Evolutionary conservation across 2,113 vertebrate genomes (phyloP).

Genomic region (Onychostruthus taczanowskii): DNA sequence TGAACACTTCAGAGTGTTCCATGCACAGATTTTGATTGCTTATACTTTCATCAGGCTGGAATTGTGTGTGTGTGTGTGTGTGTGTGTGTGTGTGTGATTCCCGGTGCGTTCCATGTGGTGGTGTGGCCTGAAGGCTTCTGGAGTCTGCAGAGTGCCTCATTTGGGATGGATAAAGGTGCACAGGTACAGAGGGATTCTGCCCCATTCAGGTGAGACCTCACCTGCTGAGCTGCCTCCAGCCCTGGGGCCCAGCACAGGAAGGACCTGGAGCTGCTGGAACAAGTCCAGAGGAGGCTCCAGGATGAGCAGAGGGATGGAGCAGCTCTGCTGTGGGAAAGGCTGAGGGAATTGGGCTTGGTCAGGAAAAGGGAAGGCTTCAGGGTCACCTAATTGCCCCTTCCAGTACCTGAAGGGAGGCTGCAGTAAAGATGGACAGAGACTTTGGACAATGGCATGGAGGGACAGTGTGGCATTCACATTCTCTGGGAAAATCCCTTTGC

Average conservation of each 20-base stretch:
- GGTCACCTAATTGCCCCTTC: neutral
- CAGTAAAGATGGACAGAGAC: neutral
- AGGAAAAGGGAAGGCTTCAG: neutral
- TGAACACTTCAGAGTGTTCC: neutral
- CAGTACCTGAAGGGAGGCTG: neutral
- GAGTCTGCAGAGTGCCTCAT: neutral
- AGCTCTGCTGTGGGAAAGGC: neutral
- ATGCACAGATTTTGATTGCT: neutral
- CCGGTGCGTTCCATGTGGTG: neutral
- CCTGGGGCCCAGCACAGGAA: neutral
- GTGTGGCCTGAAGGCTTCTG: neutral
- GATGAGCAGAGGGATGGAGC: neutral
- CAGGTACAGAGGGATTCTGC: neutral
- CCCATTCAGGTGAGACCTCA: neutral
- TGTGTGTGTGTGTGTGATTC: neutral
- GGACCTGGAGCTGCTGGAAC: neutral
- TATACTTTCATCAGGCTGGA: neutral
- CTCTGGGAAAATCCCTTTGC: no score
- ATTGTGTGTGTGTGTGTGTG: neutral
- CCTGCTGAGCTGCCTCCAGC: neutral
- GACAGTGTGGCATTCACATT: no score
- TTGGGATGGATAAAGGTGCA: neutral
- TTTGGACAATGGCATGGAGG: fast-evolving
- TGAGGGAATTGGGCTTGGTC: neutral
- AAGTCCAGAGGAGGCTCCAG: neutral